Conservation (phyloP, 2,113 vertebrate genomes). For the Isurus oxyrinchus region DNA sequence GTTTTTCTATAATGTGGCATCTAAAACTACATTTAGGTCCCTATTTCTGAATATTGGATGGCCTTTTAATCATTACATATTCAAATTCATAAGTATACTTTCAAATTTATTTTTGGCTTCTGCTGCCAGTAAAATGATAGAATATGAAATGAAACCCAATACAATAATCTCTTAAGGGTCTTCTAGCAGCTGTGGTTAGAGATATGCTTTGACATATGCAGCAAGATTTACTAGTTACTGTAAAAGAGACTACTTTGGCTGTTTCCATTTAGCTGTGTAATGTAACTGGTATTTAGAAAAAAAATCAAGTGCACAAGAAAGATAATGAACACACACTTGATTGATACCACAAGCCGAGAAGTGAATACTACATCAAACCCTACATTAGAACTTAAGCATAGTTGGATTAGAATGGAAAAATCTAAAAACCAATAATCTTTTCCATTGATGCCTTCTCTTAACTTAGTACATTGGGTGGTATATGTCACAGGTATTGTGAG, state of each 20-base stretch:
- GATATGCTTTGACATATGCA: background rate
- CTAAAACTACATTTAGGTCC: background rate
- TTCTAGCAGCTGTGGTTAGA: background rate
- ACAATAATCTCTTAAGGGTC: background rate
- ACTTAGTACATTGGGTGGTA: background rate
- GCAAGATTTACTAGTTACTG: background rate
- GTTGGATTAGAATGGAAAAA: background rate
- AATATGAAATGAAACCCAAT: conserved; percentile 5
- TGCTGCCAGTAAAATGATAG: background rate
- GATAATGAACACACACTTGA: background rate
- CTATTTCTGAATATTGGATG: background rate
- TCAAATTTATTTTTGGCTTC: background rate
- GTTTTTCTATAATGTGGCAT: background rate
- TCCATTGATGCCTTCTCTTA: background rate
- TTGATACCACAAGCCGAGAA: background rate
- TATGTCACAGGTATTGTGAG: background rate
- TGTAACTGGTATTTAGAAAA: background rate
- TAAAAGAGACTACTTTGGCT: background rate
- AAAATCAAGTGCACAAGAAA: background rate
- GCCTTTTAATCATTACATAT: background rate
- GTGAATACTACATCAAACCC: too few species aligned
- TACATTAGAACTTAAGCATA: background rate
- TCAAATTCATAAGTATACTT: background rate
- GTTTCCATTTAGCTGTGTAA: background rate
- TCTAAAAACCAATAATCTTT: background rate